phyloP scores from a whole-genome alignment of 2,888 invertebrate species.

The Pyrrhosoma nymphula region DNA sequence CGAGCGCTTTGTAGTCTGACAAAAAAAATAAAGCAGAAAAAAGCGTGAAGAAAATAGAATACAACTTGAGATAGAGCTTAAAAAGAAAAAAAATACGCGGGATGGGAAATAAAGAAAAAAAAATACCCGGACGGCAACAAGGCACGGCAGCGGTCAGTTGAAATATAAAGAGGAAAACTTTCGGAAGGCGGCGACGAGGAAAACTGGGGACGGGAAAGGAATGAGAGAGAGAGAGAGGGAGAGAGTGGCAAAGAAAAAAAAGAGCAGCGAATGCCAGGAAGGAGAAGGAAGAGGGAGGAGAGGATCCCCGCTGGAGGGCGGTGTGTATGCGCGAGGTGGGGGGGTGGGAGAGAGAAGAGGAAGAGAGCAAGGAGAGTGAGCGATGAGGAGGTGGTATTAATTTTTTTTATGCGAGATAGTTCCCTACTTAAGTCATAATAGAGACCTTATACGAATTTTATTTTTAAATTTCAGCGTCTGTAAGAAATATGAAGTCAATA shows the following conservation, averaged over 20 bases:
- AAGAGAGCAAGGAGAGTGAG: too few species aligned
- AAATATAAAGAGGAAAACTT: constrained; percentile 23
- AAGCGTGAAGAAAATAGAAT: too few species aligned
- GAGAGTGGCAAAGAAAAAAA: neutral
- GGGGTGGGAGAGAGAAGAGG: too few species aligned
- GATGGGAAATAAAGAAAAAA: neutral
- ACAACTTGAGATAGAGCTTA: too few species aligned
- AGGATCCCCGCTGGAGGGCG: neutral
- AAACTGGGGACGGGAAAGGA: neutral
- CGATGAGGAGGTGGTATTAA: neutral
- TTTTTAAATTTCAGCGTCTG: too few species aligned
- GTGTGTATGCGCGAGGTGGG: neutral
- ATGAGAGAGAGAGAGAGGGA: neutral
- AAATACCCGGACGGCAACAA: neutral
- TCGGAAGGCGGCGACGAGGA: neutral
- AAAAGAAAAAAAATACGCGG: too few species aligned
- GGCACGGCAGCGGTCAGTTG: neutral
- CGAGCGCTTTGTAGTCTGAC: neutral
- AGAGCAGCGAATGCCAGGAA: neutral
- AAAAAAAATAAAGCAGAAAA: too few species aligned
- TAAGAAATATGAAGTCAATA: too few species aligned
- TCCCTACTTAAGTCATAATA: too few species aligned
- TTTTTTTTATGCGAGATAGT: too few species aligned
- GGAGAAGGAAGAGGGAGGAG: neutral
- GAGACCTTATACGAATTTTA: too few species aligned